Percentiles rank a stretch among this genome's conserved stretches.
Conservation (phyloP, 1,140 invertebrate genomes). For the Philopotamus ludificatus region DNA sequence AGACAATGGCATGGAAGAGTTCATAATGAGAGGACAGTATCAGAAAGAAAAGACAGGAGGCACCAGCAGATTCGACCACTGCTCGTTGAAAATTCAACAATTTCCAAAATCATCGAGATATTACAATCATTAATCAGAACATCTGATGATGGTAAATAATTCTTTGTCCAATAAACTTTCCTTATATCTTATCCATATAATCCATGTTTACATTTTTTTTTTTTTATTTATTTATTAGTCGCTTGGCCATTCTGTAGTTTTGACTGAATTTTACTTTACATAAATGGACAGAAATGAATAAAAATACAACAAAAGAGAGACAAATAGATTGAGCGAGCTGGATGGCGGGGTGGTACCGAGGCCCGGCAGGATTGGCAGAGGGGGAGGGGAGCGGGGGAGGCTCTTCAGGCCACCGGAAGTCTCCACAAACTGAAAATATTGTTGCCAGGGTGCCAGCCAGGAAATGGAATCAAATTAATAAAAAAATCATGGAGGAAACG, state of each 20-base stretch:
- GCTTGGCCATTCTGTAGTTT: constrained; percentile 20
- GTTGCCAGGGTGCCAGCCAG: constrained; percentile 19
- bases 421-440: constrained; percentile 28
- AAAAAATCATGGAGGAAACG: no score
- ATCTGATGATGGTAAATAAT: no score
- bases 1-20: constrained; percentile 41
- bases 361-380: constrained; percentile 7
- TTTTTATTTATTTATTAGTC: no score
- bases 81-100: no score
- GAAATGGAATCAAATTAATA: constrained; percentile 5
- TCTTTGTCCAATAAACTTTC: no score
- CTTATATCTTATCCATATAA: no score
- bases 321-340: constrained; percentile 31
- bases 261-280: constrained; percentile 37
- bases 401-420: constrained; percentile 18
- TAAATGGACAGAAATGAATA: constrained; percentile 40
- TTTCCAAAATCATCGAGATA: no score
- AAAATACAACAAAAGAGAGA: constrained; percentile 40
- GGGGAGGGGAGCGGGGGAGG: constrained; percentile 7
- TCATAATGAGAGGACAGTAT: constrained; percentile 42
- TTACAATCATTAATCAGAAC: no score
- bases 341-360: background rate
- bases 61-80: background rate
- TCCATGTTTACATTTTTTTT: no score
- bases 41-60: constrained; percentile 38